These are phyloP conservation scores for Lepus europaeus DNA, from an alignment of 2,113 vertebrate genomes.

Conservation along the genomic window DNA sequence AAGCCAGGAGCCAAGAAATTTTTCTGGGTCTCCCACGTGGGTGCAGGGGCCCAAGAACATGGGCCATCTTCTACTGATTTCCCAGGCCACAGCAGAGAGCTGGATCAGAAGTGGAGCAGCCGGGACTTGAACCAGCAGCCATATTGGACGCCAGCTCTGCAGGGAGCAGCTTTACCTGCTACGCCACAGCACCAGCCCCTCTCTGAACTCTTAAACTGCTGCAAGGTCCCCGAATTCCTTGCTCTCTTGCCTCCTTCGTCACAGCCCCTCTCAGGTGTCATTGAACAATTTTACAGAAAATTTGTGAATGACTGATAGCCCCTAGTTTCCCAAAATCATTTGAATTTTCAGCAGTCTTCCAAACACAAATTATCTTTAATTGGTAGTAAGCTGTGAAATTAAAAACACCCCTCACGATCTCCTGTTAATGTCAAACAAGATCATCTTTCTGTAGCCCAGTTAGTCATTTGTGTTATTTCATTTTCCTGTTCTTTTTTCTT, in stretches of 20 bases:
- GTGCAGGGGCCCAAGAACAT: no score
- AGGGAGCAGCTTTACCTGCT: no score
- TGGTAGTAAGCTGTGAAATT: neutral
- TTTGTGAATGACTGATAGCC: neutral
- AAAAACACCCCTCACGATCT: neutral
- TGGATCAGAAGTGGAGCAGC: no score
- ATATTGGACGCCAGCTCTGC: no score
- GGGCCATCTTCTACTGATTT: no score
- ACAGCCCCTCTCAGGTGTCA: neutral
- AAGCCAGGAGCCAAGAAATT: no score
- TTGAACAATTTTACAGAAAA: slow-evolving; percentile 36
- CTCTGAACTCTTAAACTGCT: neutral
- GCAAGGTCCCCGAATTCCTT: neutral
- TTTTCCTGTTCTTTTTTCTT: neutral
- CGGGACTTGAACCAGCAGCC: no score
- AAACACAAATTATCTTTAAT: slow-evolving; percentile 15
- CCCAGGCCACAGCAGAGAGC: no score
- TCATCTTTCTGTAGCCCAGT: neutral
- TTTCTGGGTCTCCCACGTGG: no score
- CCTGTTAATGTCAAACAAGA: neutral
- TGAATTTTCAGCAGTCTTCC: slow-evolving; percentile 44
- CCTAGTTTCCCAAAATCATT: slow-evolving; percentile 20
- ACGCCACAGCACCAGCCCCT: no score
- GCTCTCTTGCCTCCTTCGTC: neutral
- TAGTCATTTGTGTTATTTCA: neutral